Evolutionary conservation across 2,888 invertebrate genomes (phyloP), one percentile per base, ranked within the genome.

Genomic region (Axea sp.): DNA sequence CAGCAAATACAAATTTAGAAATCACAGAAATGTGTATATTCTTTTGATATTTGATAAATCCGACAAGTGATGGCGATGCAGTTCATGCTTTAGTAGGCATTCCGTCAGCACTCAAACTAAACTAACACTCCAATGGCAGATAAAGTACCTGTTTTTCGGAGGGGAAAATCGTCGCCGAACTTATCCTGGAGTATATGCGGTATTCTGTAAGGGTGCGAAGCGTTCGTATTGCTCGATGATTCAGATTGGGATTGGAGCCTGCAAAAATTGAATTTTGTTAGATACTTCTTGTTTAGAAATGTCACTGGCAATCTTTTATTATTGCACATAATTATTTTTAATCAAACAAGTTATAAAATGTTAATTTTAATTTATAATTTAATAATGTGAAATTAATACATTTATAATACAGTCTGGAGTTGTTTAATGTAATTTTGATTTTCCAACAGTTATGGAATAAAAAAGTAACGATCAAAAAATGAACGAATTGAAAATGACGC

Each of bases 121-220:
- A 55, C 39, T 12, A 35, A 53, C 51, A 47, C 35, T 47, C 17
- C 19, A 30, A 17, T 15, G 12, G 28, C 43, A 17, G 5, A 55
- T 28, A 43, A 75, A 90, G 88, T 89, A 98, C 97, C 97, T 90
- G 97, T 97, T 91, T 98, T 98, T 82, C 97, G 89, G 35, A 98
- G 91, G 47, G 97, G 97, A 89, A 96, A 97, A 90, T 97, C 97
- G 72, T 93, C 92, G 75, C 92, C 92, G 78, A 92, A 90, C 76
- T 89, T 89, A 84, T 89, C 85, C 86, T 90, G 81, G 81, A 89
- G 90, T 76, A 92, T 89, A 79, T 92, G 92, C 33, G 92, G 91
- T 88, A 93, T 90, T 82, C 92, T 89, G 88, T 93, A 93, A 0
- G 93, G 93, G 88, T 93, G 93, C 77, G 92, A 90, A 73, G 90